Percentiles rank a stretch among this genome's conserved stretches.
Evolutionary conservation across 2,888 invertebrate genomes (phyloP).

Genomic region (Cremastinae sp.): DNA sequence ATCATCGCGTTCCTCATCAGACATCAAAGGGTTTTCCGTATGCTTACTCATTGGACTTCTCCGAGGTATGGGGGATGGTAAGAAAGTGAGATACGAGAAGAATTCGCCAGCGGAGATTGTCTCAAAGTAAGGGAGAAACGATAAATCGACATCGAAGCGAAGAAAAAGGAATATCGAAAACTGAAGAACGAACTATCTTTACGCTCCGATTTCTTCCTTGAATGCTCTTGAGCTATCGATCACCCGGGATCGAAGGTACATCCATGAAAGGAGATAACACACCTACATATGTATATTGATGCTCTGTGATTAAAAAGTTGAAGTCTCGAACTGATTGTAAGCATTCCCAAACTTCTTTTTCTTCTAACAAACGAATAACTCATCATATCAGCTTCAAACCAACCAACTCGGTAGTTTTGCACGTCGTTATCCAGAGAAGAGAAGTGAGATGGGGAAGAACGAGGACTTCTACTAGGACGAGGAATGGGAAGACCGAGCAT

Average conservation of each 20-base stretch:
- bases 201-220: not conserved
- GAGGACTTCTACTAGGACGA: slow-evolving; percentile 14
- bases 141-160: slow-evolving; percentile 54
- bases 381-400: slow-evolving; percentile 21
- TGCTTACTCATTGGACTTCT: slow-evolving; percentile 20
- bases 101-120: slow-evolving; percentile 40
- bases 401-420: slow-evolving; percentile 34
- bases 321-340: slow-evolving; percentile 54
- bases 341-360: slow-evolving; percentile 19
- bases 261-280: slow-evolving; percentile 59
- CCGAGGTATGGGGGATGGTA: slow-evolving; percentile 32
- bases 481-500: slow-evolving; percentile 13
- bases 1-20: slow-evolving; percentile 21
- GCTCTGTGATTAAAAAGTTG: slow-evolving; percentile 74
- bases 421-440: slow-evolving; percentile 31
- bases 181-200: not conserved
- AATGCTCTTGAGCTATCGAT: slow-evolving; percentile 27
- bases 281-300: slow-evolving; percentile 70
- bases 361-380: not conserved
- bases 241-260: slow-evolving; percentile 10
- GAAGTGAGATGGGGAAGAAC: slow-evolving; percentile 39
- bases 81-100: not conserved
- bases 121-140: slow-evolving; percentile 24
- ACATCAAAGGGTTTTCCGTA: slow-evolving; percentile 52
- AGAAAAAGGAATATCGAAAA: not conserved